Evolutionary conservation across 1,140 invertebrate species (phyloP), one percentile per base, ranked within the genome.

Genomic region (Nephila pilipes): DNA sequence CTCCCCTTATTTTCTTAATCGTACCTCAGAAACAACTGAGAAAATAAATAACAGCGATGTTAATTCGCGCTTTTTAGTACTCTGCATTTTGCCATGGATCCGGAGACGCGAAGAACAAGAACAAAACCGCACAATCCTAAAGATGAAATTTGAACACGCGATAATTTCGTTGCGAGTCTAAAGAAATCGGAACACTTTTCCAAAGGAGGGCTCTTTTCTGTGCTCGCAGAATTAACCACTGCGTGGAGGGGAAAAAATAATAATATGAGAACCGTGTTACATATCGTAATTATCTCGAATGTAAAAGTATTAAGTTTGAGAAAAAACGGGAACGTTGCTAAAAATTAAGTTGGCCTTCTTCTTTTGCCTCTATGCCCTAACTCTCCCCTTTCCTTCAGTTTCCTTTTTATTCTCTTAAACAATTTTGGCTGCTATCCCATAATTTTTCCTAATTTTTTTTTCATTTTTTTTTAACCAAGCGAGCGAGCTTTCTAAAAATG

Each of bases 241-340:
- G 38, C 60, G 16, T 38, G 14, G 29, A 65, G 54, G 20, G 22
- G 38, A 55, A 18, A 65, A 69, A 46, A 87, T 60, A 87, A 87
- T 57, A 85, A 58, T 54, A 85, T 29, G 36, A 79, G 65, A 75
- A 75, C 63, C 38, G 29, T 20, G 75, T 81, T 79, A 81, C 88
- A 90, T 90, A 90, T 90, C 75, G 88, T 90, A 90, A 90, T 90
- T 90, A 90, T 90, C 88, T 55, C 36, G 36, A 60, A 90, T 81
- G 69, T 54, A 81, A 81, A 90, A 81, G 65, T 75, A 89, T 89
- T 89, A 89, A 90, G 75, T 38, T 81, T 80, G 55, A 58, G 32
- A 90, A 90, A 90, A 90, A 90, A 79, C 75, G 55, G 54, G 36
- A 90, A n/a, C 22, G 55, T 29, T 75, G 88, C 55, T 60, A 81